Evolutionary conservation across 2,888 invertebrate genomes (phyloP).

Genomic region (Aromia moschata): DNA sequence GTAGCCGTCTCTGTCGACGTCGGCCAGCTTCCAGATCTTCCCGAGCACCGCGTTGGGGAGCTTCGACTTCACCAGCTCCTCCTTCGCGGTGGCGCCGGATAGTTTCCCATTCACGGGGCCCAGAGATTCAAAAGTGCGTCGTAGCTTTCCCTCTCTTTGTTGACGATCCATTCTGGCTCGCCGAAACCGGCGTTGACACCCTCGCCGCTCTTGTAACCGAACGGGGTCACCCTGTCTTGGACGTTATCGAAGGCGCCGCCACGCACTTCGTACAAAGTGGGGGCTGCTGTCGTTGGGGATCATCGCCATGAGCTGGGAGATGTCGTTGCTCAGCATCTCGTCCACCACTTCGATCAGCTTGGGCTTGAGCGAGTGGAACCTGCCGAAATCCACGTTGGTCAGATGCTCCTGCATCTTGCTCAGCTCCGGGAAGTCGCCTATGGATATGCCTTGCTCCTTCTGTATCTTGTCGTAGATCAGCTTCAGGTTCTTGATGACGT

Average conservation of each 20-base stretch:
- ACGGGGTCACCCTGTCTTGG: conserved; percentile 82
- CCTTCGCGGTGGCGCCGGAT: conserved; percentile 88
- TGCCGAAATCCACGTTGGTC: conserved; percentile 89
- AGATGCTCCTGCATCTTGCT: conserved; percentile 91
- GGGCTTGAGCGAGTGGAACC: conserved; percentile 90
- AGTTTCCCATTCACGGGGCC: conserved; percentile 92
- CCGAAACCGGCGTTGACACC: conserved; percentile 95
- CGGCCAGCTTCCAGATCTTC: conserved; percentile 96
- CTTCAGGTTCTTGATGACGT: conserved; percentile 90
- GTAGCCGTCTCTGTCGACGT: conserved; percentile 93
- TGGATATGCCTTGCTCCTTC: conserved; percentile 91
- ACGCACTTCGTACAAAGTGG: conserved; percentile 51
- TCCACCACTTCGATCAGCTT: conserved; percentile 92
- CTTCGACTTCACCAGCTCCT: conserved; percentile 96
- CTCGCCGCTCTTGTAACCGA: conserved; percentile 93
- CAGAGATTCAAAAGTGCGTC: conserved; percentile 83
- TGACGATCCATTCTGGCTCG: conserved; percentile 96
- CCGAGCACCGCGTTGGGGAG: conserved; percentile 95
- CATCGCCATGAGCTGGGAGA: conserved; percentile 94
- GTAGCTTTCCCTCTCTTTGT: conserved; percentile 84
- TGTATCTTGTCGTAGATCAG: conserved; percentile 89
- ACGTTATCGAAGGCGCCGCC: conserved; percentile 96
- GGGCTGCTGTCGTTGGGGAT: conserved; percentile 71
- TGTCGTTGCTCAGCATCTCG: conserved; percentile 93
- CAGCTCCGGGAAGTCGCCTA: conserved; percentile 97